These are phyloP conservation scores for Dromaius novaehollandiae DNA, from an alignment of 2,113 vertebrate species.

Conservation along the genomic window DNA sequence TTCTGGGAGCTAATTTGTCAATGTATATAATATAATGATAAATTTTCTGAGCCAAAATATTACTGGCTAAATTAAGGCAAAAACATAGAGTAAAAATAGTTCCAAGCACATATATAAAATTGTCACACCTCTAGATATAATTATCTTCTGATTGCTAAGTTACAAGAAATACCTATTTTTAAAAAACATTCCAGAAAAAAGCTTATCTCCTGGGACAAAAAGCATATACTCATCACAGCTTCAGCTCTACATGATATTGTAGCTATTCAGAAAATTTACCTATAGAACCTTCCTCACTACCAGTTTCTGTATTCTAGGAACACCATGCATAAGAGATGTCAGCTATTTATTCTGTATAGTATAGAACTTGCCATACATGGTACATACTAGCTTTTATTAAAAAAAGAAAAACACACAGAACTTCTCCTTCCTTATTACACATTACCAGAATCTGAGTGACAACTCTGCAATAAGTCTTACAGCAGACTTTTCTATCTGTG, in stretches of 20 bases:
- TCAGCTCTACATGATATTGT: not conserved
- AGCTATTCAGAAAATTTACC: not conserved
- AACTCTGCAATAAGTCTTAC: not conserved
- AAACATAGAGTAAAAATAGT: conserved; percentile 38
- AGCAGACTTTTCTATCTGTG: not conserved
- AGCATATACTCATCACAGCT: not conserved
- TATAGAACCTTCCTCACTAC: not conserved
- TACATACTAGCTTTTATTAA: not conserved
- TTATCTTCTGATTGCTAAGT: conserved; percentile 18
- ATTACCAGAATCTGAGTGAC: not conserved
- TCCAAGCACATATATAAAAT: not conserved
- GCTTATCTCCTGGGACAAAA: not conserved
- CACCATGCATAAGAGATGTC: not conserved
- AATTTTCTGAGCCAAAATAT: conserved; percentile 35
- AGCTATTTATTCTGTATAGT: not conserved
- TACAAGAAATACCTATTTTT: not conserved
- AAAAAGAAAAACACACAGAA: too few relatives aligned
- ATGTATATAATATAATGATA: not conserved
- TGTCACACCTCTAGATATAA: conserved; percentile 8
- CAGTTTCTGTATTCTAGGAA: not conserved
- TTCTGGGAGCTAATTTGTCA: not conserved
- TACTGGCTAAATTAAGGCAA: conserved; percentile 45
- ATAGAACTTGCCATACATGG: not conserved
- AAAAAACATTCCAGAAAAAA: not conserved
- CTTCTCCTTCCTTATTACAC: not conserved